Base-by-base conservation (phyloP, 2,797 vertebrate species). In the Pangasius larnaudii region DNA sequence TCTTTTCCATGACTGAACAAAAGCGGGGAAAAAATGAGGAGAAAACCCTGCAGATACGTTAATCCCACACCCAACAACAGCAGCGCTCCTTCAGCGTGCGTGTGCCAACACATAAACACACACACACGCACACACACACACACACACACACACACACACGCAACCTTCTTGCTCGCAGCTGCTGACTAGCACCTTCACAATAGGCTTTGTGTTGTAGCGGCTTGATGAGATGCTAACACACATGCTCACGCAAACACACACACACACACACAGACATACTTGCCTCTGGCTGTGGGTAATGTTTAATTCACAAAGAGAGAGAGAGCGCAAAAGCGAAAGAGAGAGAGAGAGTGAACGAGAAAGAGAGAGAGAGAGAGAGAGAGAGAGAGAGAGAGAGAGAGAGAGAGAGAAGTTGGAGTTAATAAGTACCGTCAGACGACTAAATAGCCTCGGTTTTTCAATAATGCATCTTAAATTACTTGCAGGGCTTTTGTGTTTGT, bases 51-150 rank as follows among this genome's bases (percentile, higher is more conserved):
- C 65, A 89, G 63, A 90, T 86, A 85, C 69, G 83, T 83, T 83
- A 88, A 89, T 88, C 88, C 90, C 84, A 88, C 87, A 88, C 87
- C 86, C 61, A 82, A 82, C 86, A 88, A 86, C 88, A 87, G 84
- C 69, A 81, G 85, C 78, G 22, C 80, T 30, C 1, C 63, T 65
- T 46, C 80, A 33, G 61, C 59, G 79, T 88, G 65, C 81, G 49
- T 77, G 78, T 88, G 72, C 81, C 85, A 84, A 86, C 85, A 90
- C 85, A 86, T 27, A 65, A 22, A 84, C 63, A 71, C 30, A 85
- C 67, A 74, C 33, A 84, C 11, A 11, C 33, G 30, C 33, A 85
- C 33, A n/a, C 39, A 11, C 36, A 27, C 46, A 30, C 42, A 30
- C 36, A 11, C 36, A 27, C 46, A 30, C 42, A 30, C 36, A 58